Base-by-base conservation (phyloP, 2,113 vertebrate species). In the Gavia stellata region DNA sequence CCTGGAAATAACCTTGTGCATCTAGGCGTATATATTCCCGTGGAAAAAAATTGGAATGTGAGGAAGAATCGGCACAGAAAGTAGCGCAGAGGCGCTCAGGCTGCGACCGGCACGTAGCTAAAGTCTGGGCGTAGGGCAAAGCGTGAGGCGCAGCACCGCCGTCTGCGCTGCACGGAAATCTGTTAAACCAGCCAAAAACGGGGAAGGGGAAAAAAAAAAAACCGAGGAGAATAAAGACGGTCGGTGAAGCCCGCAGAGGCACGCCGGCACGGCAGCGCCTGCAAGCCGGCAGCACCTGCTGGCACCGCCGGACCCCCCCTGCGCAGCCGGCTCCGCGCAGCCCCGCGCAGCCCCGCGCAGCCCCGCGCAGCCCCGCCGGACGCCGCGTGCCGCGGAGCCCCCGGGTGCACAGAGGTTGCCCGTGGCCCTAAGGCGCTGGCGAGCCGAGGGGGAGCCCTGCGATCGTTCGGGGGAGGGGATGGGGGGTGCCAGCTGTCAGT, bases 401-500 rank as follows among this genome's bases (percentile, higher is more conserved):
- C 10, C 3, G 42, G 23, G 11, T 14, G 53, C 61, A 3, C 61
- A 4, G 25, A 2, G 17, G 29, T 17, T 31, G 12, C 3, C 8
- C 4, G 61, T 14, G 73, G 9, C 4, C 38, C 62, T 5, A 4
- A 3, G 31, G 34, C 3, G 9, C 29, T 31, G 70, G 10, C 0
- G 31, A 40, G 45, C 38, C 3, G 8, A n/a, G 14, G 5, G 29
- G 38, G 4, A n/a, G 15, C 36, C 34, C 70, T 12, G 36, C 4
- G 9, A 10, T 7, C 6, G 1, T 40, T 10, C 50, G 5, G 4
- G 25, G 20, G 3, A 12, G 13, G 11, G 9, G 9, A 15, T 25
- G 13, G 15, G 12, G 18, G 6, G 16, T 36, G 59, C 29, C 40
- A 15, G 36, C 2, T 20, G 38, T 14, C 44, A 8, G 16, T 4